Evolutionary conservation across 2,113 vertebrate genomes (phyloP).

Genomic region (Saccopteryx bilineata): DNA sequence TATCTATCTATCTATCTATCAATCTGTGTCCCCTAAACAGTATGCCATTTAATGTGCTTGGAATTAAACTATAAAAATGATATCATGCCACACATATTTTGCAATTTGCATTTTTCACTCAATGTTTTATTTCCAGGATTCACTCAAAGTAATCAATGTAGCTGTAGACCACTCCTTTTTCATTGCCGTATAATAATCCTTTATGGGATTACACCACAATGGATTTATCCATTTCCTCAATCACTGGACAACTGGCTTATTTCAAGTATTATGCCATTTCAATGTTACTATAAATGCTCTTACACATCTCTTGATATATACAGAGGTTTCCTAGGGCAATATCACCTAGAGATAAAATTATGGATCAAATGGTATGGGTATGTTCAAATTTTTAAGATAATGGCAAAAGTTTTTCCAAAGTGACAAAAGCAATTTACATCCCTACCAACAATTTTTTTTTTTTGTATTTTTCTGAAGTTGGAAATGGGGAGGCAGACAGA

Average conservation of each 20-base stretch:
- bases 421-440: neutral
- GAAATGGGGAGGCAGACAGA: no score
- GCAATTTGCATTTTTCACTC: neutral
- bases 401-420: neutral
- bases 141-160: neutral
- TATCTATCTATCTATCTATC: neutral
- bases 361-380: neutral
- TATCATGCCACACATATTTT: neutral
- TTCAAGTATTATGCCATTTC: conserved; percentile 39
- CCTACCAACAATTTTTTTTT: neutral
- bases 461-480: no score
- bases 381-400: conserved; percentile 34
- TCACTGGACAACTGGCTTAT: neutral
- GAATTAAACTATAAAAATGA: neutral
- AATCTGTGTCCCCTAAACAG: neutral
- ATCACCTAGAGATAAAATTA: conserved; percentile 26
- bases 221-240: neutral
- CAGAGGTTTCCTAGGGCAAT: conserved; percentile 3
- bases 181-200: neutral
- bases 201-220: neutral
- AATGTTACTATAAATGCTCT: neutral
- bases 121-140: neutral
- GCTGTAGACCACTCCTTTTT: neutral
- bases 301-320: neutral
- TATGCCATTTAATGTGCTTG: neutral